Percentiles rank a stretch among this genome's conserved stretches.
Evolutionary conservation across 2,888 invertebrate genomes (phyloP).

Genomic region (Protodeltote pygarga): DNA sequence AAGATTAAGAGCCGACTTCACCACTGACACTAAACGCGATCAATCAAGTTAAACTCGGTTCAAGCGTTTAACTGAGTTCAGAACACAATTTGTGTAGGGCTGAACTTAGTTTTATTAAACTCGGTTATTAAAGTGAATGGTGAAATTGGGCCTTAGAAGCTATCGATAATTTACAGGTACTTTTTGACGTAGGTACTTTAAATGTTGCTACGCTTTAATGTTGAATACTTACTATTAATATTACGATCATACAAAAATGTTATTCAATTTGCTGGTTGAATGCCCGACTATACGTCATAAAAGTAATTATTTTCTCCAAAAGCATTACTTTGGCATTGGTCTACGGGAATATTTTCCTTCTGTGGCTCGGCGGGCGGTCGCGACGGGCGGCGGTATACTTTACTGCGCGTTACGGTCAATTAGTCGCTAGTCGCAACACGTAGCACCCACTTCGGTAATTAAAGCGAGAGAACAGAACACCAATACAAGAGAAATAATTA

Average conservation of each 20-base stretch:
- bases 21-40: too few species aligned
- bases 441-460: constrained; percentile 60
- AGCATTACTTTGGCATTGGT: constrained; percentile 32
- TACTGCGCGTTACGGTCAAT: constrained; percentile 55
- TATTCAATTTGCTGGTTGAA: constrained; percentile 35
- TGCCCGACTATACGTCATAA: constrained; percentile 30
- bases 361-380: constrained; percentile 29
- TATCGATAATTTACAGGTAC: too few species aligned
- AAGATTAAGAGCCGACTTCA: too few species aligned
- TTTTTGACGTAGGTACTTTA: too few species aligned
- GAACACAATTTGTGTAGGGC: too few species aligned
- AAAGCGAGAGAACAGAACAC: constrained; percentile 52
- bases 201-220: too few species aligned
- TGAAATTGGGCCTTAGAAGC: too few species aligned
- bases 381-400: constrained; percentile 47
- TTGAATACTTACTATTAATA: constrained; percentile 9
- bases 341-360: constrained; percentile 30
- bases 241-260: constrained; percentile 9
- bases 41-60: too few species aligned
- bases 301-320: constrained; percentile 46
- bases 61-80: too few species aligned
- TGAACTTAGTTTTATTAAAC: too few species aligned
- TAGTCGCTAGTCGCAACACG: constrained; percentile 57
- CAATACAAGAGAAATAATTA: constrained; percentile 60
- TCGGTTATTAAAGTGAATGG: too few species aligned